Evolutionary conservation across 1,140 invertebrate species (phyloP), one percentile per base, ranked within the genome.

Genomic region (Cryptotermes secundus): DNA sequence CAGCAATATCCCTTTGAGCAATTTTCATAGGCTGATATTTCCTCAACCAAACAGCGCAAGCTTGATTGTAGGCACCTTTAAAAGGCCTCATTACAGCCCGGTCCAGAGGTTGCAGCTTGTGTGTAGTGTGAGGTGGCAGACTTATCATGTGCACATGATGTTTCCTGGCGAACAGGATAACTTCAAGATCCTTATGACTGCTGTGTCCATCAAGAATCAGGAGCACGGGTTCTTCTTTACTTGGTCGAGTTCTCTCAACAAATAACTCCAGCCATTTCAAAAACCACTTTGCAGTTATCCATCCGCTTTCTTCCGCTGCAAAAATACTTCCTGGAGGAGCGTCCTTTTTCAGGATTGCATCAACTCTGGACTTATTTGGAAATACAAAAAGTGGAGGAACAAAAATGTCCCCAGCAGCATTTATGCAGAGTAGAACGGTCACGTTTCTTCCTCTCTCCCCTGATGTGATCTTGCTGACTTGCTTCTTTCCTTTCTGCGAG

Each of bases 371-470:
- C 42, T 88, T 72, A 16, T n/a, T n/a, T n/a, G 89, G 87, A 83
- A 90, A 90, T n/a, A 85, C 84, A 80, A 85, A 45, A n/a, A 85
- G n/a, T 35, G 42, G 84, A 42, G 81, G 84, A 19, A 85, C 89
- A 24, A 89, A 85, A 36, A 84, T 87, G 85, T 86, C 81, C 9
- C 89, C 88, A 34, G 84, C 36, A 83, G 89, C 88, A 87, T 83
- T 88, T 3, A 88, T 86, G 53, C 86, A 87, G 81, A 81, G 16
- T 2, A 81, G 35, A 26, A 89, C 84, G 35, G 90, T 91, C 2
- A 90, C 89, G 82, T 89, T 89, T 26, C 87, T 86, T 26, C 89
- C 90, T 45, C 88, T 85, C 87, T 91, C 90, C 81, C 88, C 89
- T 85, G 88, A 90, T 36, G 88, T 88, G n/a, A 89, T 83, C 42